Percentiles rank a stretch among this genome's conserved stretches.
phyloP scores from a whole-genome alignment of 1,140 invertebrate genomes.

The Drosophila suzukii region DNA sequence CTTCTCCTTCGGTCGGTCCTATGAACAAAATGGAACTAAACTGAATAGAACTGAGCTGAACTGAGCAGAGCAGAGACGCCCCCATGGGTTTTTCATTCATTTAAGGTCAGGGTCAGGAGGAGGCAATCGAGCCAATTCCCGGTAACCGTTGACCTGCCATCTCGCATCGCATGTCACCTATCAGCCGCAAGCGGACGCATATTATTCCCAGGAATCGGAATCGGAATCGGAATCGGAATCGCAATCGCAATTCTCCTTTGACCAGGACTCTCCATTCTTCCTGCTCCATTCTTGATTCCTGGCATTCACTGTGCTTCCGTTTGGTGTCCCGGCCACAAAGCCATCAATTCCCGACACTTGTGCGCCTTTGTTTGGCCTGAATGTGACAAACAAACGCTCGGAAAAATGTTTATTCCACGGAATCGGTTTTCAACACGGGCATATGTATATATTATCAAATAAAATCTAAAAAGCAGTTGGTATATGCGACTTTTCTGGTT shows the following conservation, averaged over 20 bases:
- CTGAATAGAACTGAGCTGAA: background rate
- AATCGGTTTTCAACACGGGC: slow-evolving; percentile 14
- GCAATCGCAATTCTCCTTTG: slow-evolving; percentile 22
- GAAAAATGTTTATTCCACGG: slow-evolving; percentile 6
- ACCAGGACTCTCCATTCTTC: slow-evolving; percentile 3
- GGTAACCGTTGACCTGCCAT: slow-evolving; percentile 32
- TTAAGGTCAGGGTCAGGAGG: slow-evolving; percentile 29
- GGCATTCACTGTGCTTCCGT: slow-evolving; percentile 13
- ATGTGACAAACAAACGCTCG: slow-evolving; percentile 16
- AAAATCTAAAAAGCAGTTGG: background rate
- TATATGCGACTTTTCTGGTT: background rate
- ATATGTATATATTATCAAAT: slow-evolving; percentile 4
- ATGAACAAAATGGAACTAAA: too few species aligned
- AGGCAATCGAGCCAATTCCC: slow-evolving; percentile 26
- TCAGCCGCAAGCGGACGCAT: slow-evolving; percentile 35
- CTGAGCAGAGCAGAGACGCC: background rate
- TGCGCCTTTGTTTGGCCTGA: slow-evolving; percentile 7
- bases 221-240: background rate
- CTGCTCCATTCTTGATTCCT: background rate
- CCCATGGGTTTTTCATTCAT: background rate
- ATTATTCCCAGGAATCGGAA: slow-evolving; percentile 32
- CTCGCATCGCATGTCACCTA: slow-evolving; percentile 26
- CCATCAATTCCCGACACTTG: slow-evolving; percentile 40
- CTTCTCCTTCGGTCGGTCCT: background rate
- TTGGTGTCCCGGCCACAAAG: slow-evolving; percentile 18